Evolutionary conservation across 2,113 vertebrate genomes (phyloP).

Genomic region (Noturus placidus): DNA sequence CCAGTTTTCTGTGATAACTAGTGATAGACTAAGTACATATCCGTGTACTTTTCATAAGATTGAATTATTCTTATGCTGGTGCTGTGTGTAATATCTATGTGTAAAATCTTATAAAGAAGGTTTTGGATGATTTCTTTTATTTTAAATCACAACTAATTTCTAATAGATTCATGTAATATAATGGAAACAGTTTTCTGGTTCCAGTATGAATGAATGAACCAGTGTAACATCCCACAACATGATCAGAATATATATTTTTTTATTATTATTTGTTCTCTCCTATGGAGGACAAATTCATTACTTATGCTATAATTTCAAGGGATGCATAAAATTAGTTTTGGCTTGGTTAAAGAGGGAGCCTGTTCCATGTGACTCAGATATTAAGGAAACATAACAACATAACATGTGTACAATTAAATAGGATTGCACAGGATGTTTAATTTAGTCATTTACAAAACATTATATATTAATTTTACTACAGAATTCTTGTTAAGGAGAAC

Average conservation of each 20-base stretch:
- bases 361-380: not conserved
- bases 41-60: not conserved
- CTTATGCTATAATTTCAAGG: slow-evolving; percentile 27
- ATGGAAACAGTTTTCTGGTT: not conserved
- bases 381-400: not conserved
- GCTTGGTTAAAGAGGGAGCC: slow-evolving; percentile 7
- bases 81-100: not conserved
- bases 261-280: not conserved
- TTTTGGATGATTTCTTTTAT: not conserved
- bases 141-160: not conserved
- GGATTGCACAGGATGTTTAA: not conserved
- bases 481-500: not conserved
- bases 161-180: not conserved
- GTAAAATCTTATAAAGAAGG: not conserved
- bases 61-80: not conserved
- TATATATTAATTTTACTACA: not conserved
- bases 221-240: not conserved
- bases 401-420: slow-evolving; percentile 1
- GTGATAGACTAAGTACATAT: not conserved
- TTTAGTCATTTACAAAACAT: not conserved
- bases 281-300: slow-evolving; percentile 10
- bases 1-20: not conserved
- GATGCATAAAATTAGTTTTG: slow-evolving; percentile 41
- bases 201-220: not conserved
- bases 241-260: not conserved